Evolutionary conservation across 2,888 invertebrate species (phyloP), one percentile per base, ranked within the genome.

Genomic region (Pimpla rufipes): DNA sequence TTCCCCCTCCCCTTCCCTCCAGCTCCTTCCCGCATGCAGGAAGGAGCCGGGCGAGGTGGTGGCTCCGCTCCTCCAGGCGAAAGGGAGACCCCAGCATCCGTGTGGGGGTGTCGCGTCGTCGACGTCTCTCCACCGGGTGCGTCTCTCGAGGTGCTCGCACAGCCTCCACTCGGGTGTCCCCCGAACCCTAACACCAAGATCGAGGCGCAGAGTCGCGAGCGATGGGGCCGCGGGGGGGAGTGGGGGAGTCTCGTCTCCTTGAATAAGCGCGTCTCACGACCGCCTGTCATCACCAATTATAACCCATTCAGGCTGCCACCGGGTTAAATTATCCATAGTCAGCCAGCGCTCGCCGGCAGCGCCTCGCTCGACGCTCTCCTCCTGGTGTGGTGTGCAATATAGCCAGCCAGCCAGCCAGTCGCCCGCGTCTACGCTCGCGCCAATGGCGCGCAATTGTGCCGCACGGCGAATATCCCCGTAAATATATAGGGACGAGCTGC

Each of bases 281-380:
- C 88, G 88, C 85, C 91, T 90, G 92, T 91, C 92, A 91, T 91
- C 91, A 89, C 90, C 91, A 91, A 92, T 92, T 91, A 92, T 90
- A 90, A 91, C 88, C 91, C 91, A 92, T 92, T 92, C 90, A 91
- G 81, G 79, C 75, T 86, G 79, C 86, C 86, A 86, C 85, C 86
- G 88, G 89, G 88, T 89, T 91, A 90, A 91, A 91, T 92, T 90
- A 90, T 89, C 91, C 89, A 88, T 88, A 88, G 90, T 88, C 87
- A 74, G 74, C 77, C n/a, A n/a, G n/a, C n/a, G n/a, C 74, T 73
- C 79, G 62, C 64, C 55, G 77, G 73, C 64, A 74, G 77, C 64
- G 55, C n/a, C n/a, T n/a, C 77, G 68, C 73, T 68, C 59, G 52
- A 2, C 29, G 55, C 3, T 18, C 23, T 55, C 55, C 13, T 29